These are phyloP conservation scores for Ophion ellenae DNA, from an alignment of 2,888 invertebrate genomes.

Conservation along the genomic window DNA sequence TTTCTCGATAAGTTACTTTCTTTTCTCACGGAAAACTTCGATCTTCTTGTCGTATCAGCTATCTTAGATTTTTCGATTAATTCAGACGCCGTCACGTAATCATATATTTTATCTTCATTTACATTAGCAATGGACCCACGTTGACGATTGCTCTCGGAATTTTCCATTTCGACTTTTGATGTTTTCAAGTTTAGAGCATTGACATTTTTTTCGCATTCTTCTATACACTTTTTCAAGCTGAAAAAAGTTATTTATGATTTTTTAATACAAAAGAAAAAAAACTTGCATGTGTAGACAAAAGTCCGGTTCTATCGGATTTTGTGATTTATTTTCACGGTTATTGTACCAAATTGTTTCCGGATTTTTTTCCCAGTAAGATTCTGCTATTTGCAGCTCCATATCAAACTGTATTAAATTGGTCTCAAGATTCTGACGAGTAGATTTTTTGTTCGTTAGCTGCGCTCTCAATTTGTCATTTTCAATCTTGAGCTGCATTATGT, in stretches of 20 bases:
- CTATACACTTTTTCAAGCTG: constrained; percentile 61
- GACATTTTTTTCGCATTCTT: constrained; percentile 40
- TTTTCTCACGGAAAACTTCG: constrained; percentile 70
- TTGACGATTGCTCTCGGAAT: neutral
- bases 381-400: constrained; percentile 27
- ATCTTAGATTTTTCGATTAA: constrained; percentile 38
- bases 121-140: neutral
- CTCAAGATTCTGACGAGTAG: constrained; percentile 7
- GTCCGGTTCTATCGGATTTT: neutral
- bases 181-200: constrained; percentile 53
- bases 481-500: constrained; percentile 53
- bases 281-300: neutral
- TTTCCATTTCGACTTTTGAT: constrained; percentile 23
- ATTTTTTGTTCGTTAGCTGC: constrained; percentile 28
- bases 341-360: constrained; percentile 38
- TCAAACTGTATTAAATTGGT: constrained; percentile 18
- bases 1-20: constrained; percentile 71
- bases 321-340: constrained; percentile 7
- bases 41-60: constrained; percentile 13
- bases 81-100: constrained; percentile 53
- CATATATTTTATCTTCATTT: constrained; percentile 14
- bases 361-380: constrained; percentile 42
- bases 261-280: neutral
- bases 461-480: constrained; percentile 60
- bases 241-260: constrained; percentile 31